These are phyloP conservation scores for Mohoua ochrocephala DNA, from an alignment of 2,113 vertebrate species.

Conservation along the genomic window DNA sequence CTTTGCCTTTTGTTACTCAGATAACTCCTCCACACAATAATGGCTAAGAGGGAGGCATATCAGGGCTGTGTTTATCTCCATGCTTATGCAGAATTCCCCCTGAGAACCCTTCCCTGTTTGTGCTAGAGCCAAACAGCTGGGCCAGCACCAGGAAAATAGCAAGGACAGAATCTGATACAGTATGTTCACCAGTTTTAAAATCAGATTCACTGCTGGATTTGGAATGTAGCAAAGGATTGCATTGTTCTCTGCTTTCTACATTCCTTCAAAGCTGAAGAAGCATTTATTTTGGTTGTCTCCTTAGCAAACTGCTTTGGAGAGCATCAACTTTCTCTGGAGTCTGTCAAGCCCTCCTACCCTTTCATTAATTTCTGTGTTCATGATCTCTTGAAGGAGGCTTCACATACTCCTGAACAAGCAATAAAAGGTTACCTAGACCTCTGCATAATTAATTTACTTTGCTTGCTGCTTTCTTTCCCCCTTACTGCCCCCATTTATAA, in stretches of 20 bases:
- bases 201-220: background rate
- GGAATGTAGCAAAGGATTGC: background rate
- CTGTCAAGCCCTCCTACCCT: background rate
- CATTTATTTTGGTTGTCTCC: background rate
- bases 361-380: background rate
- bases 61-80: background rate
- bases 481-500: background rate
- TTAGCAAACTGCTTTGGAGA: background rate
- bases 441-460: slow-evolving; percentile 39
- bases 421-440: background rate
- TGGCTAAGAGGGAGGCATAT: background rate
- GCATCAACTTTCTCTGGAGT: background rate
- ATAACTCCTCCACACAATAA: background rate
- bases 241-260: background rate
- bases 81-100: background rate
- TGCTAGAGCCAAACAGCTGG: background rate
- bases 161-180: background rate
- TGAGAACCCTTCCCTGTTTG: background rate
- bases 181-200: background rate
- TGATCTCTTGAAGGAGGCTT: background rate
- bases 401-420: background rate
- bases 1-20: background rate
- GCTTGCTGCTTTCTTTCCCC: background rate
- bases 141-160: background rate
- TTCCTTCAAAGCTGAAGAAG: background rate